Evolutionary conservation across 2,888 invertebrate species (phyloP), one percentile per base, ranked within the genome.

Genomic region (Thysanoteuthis rhombus): DNA sequence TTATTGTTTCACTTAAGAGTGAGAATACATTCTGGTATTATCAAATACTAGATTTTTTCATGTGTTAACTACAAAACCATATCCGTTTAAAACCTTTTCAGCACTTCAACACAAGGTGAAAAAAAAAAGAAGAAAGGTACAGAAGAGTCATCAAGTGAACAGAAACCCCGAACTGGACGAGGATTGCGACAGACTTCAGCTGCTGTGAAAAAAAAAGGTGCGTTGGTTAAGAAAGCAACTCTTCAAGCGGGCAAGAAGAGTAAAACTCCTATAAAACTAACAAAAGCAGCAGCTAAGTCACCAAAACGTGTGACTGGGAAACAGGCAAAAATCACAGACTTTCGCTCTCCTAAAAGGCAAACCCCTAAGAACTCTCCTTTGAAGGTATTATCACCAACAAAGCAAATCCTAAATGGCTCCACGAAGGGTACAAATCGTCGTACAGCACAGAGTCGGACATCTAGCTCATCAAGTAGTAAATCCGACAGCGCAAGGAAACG

Each of bases 291-390:
- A 28, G 25, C 38, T 16, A 93, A 93, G 52, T 93, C 93, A 32
- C 91, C 91, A 25, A 93, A 93, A 28, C 42, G 47, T 39, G 28
- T 47, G 52, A 32, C 39, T 16, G 58, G 52, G 22, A 93, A 47
- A 47, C 93, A 93, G 52, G 93, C 93, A 32, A 93, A 93, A 93
- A 93, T 93, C 0, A 93, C 93, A 58, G 93, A 93, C 93, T 93
- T 93, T 58, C 47, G 58, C 10, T 58, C 93, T 19, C 52, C 58
- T 16, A 93, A 47, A 39, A 45, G 93, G 38, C 93, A 93, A 58
- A 58, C 58, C 12, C 38, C 93, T 32, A 93, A 58, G 42, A 93
- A 93, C 39, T 93, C 93, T 93, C 93, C 93, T 38, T 93, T 93
- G 52, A 93, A 93, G 47, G 93, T 93, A 16, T 93, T 93, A 39